Evolutionary conservation across 2,113 vertebrate species (phyloP).

Genomic region (Turnix velox): DNA sequence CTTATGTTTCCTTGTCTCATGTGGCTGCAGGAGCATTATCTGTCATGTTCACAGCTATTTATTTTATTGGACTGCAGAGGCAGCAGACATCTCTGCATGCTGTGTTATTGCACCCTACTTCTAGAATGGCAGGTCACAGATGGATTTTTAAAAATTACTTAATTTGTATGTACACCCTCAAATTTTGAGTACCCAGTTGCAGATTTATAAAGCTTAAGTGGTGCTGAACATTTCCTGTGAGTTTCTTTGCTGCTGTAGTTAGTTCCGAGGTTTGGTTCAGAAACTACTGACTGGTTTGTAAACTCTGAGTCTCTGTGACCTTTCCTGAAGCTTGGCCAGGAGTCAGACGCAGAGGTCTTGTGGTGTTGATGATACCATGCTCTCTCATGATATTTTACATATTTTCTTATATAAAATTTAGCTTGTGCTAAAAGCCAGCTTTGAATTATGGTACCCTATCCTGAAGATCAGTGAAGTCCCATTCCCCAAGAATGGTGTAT

Average conservation of each 20-base stretch:
- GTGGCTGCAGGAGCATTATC: background rate
- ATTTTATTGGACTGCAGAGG: background rate
- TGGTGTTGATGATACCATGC: background rate
- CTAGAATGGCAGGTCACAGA: background rate
- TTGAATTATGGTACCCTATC: background rate
- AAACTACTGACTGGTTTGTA: background rate
- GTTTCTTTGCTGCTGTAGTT: background rate
- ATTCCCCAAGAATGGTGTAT: background rate
- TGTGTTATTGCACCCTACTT: background rate
- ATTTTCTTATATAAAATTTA: background rate
- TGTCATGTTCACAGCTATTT: background rate
- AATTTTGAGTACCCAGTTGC: background rate
- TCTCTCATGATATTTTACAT: background rate
- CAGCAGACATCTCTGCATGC: background rate
- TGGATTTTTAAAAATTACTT: background rate
- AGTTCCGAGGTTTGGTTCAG: background rate
- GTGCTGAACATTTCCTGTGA: background rate
- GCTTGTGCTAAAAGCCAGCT: background rate
- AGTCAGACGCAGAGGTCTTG: background rate
- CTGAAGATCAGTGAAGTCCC: background rate
- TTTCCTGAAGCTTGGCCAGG: background rate
- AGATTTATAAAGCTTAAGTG: background rate
- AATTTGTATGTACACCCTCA: background rate
- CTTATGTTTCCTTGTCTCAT: conserved; percentile 14
- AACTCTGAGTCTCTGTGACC: background rate